Evolutionary conservation across 2,113 vertebrate genomes (phyloP), one percentile per base, ranked within the genome.

Genomic region (Oncorhynchus gorbuscha): DNA sequence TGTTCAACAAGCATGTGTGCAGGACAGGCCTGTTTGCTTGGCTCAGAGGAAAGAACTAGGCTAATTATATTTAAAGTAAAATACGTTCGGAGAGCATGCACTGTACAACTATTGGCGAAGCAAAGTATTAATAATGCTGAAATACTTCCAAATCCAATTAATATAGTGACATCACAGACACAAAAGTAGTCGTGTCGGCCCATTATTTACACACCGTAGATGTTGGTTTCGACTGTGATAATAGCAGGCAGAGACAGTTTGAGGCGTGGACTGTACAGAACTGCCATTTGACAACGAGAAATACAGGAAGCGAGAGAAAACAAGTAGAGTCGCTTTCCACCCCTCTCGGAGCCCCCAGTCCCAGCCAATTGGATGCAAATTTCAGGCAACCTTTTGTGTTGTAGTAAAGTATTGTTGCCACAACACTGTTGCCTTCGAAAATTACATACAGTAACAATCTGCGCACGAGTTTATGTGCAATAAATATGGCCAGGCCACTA

Each of bases 291-390:
- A 90, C 87, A 92, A 92, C 91, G 85, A 93, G 91, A 93, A 93
- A 92, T 94, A 93, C 93, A 93, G 93, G 93, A 94, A 94, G 90
- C 90, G 89, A 75, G 87, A 86, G 85, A 87, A 84, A 77, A 73
- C 75, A 59, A 82, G 77, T 72, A 75, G 64, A 72, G 51, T 49
- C 59, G 77, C 77, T 73, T 78, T 73, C 66, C 65, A 72, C 70
- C 20, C 73, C 67, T 13, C 55, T 14, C 18, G 39, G 28, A 77
- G 55, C 49, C 66, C 61, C 75, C 71, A 76, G 73, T 73, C 65
- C 49, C 32, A 26, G 22, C n/a, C 66, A 69, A 49, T 74, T 45
- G 7, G n/a, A 49, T 20, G 78, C 20, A 11, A 59, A 59, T 74
- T 45, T 3, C 16, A 59, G 12, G 78, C 20, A 7, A 14, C n/a